phyloP scores from a whole-genome alignment of 2,888 invertebrate species.

The Shargacucullia verbasci region DNA sequence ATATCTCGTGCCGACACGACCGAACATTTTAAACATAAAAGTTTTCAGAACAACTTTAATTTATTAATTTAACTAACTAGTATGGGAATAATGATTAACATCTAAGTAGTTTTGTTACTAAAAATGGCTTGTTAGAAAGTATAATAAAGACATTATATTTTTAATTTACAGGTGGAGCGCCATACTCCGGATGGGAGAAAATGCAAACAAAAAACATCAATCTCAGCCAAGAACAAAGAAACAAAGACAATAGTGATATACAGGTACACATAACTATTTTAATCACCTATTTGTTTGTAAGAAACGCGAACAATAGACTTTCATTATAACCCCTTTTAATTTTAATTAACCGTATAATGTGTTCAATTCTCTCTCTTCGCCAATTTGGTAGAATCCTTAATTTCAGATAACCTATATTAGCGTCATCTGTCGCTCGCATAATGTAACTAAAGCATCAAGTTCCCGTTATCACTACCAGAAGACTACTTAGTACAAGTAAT shows the following conservation, averaged over 20 bases:
- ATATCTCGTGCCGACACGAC: too few relatives aligned
- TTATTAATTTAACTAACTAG: too few relatives aligned
- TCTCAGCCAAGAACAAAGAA: conserved; percentile 85
- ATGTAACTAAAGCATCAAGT: conserved; percentile 6
- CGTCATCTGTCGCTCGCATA: conserved; percentile 46
- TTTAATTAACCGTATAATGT: conserved; percentile 22
- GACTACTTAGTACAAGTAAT: conserved; percentile 20
- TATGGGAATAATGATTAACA: conserved; percentile 24
- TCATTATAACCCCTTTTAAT: conserved; percentile 14
- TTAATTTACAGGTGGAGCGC: conserved; percentile 66
- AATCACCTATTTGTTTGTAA: conserved; percentile 24
- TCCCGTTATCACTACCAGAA: neutral
- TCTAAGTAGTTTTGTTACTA: conserved; percentile 14
- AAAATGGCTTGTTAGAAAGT: conserved; percentile 30
- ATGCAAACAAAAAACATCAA: conserved; percentile 91
- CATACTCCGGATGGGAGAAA: conserved; percentile 69
- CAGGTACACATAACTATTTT: conserved; percentile 66
- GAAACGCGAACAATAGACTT: conserved; percentile 39
- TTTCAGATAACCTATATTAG: conserved; percentile 6
- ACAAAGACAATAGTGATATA: conserved; percentile 74
- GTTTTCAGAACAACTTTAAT: too few relatives aligned
- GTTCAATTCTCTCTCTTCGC: conserved; percentile 5
- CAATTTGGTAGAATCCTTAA: neutral
- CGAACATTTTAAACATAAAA: too few relatives aligned
- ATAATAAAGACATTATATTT: conserved; percentile 20